Evolutionary conservation across 2,113 vertebrate species (phyloP), one percentile per base, ranked within the genome.

Genomic region (Scortum barcoo): DNA sequence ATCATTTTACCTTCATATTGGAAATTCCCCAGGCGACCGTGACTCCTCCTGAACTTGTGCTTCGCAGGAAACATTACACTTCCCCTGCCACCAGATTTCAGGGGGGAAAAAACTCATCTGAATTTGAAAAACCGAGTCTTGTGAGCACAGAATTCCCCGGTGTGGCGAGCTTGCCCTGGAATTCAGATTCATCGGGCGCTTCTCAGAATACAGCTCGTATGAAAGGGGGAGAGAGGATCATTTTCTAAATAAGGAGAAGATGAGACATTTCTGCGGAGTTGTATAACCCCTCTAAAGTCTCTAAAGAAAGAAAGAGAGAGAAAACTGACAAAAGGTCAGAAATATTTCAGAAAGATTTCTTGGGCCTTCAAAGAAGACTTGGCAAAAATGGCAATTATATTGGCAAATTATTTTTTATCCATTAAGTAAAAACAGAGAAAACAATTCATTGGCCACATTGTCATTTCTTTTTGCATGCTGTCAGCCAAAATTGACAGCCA

Each of bases 11-110:
- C 84, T 89, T 83, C 78, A 81, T 83, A 73, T 77, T 44, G 69
- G 48, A 76, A 89, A 93, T 91, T 91, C 93, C 94, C 93, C 63
- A 62, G 85, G 81, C 46, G 50, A 48, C 75, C 48, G 46, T 83
- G 84, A 81, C 74, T 93, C 70, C 50, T 69, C 50, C 75, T 72
- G 80, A 76, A 73, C 90, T 88, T 36, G 26, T 67, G 72, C 83
- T 56, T 85, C 4, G 26, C 70, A 83, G 80, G 84, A 87, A 91
- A 89, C 80, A 86, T 86, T 74, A 65, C 78, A 58, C 85, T 46
- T 80, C 65, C 86, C 67, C 51, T 66, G 63, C 81, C 58, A 51
- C 42, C 28, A 46, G 30, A 83, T 86, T 93, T 83, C 79, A 77
- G 24, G 10, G 60, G 81, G 72, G 57, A 40, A 71, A 40, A 71